Conservation (phyloP, 1,140 invertebrate genomes). For the honey bee (Apis mellifera) region DNA sequence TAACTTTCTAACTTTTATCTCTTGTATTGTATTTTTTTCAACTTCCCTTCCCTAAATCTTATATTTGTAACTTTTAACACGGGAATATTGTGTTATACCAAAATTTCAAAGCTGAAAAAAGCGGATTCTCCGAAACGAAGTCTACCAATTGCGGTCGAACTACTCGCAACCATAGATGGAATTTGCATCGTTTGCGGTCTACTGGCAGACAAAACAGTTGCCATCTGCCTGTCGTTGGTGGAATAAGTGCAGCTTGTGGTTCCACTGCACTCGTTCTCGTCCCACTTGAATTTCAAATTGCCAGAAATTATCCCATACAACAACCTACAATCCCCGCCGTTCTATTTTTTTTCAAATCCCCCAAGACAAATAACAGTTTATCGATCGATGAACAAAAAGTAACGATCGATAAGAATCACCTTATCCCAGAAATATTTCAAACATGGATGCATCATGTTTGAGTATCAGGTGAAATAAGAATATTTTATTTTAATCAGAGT, state of each 20-base stretch:
- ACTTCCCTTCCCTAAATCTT: no score
- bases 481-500: no score
- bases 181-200: slow-evolving; percentile 31
- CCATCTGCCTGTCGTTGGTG: background rate
- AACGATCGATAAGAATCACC: background rate
- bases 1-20: no score
- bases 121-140: background rate
- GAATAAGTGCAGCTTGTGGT: slow-evolving; percentile 10
- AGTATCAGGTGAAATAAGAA: no score
- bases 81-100: no score
- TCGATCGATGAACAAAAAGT: background rate
- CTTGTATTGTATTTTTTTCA: no score
- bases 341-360: background rate
- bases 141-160: slow-evolving; percentile 2
- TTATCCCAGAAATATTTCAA: background rate
- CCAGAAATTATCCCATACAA: background rate
- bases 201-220: slow-evolving; percentile 1
- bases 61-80: background rate
- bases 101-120: slow-evolving; percentile 6
- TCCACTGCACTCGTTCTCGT: background rate
- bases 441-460: no score
- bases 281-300: background rate
- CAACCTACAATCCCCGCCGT: background rate
- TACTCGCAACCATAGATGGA: background rate
- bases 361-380: background rate